phyloP scores from a whole-genome alignment of 2,797 vertebrate species.

The Tokudaia tokunoshimensis region DNA sequence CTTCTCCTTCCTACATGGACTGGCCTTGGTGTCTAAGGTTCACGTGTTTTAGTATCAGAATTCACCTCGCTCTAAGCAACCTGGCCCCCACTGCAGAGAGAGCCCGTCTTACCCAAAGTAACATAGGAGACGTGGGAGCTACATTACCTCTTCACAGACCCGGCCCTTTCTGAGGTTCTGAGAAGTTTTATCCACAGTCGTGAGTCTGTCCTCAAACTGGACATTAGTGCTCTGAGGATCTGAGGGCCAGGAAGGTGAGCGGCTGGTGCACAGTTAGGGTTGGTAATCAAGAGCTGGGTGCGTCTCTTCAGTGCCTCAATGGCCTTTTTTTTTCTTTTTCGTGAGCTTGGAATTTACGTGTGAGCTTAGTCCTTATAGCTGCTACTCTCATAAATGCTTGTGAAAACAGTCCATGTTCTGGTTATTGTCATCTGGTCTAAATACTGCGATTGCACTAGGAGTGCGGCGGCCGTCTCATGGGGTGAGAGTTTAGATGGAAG shows the following conservation, averaged over 20 bases:
- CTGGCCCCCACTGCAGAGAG: neutral
- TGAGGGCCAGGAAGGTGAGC: neutral
- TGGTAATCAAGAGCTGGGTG: neutral
- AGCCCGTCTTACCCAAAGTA: neutral
- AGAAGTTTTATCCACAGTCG: slow-evolving; percentile 25
- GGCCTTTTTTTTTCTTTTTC: neutral
- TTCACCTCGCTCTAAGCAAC: neutral
- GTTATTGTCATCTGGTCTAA: slow-evolving; percentile 8
- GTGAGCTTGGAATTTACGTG: slow-evolving; percentile 52
- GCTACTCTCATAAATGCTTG: neutral
- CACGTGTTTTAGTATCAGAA: slow-evolving; percentile 58
- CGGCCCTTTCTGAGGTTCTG: slow-evolving; percentile 3
- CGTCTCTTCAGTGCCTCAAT: neutral
- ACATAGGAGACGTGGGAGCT: neutral
- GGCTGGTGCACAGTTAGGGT: neutral
- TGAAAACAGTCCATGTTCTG: slow-evolving; percentile 16
- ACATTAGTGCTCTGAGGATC: slow-evolving; percentile 4
- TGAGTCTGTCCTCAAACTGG: neutral
- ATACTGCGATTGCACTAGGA: neutral
- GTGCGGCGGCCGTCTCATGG: neutral
- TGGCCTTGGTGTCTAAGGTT: neutral
- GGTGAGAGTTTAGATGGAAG: slow-evolving; percentile 2
- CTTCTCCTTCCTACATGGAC: slow-evolving; percentile 33
- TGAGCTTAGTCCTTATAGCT: slow-evolving; percentile 49
- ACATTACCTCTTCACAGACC: neutral